These are phyloP conservation scores for Scotopteryx bipunctaria DNA, from an alignment of 2,888 invertebrate species.

Conservation along the genomic window DNA sequence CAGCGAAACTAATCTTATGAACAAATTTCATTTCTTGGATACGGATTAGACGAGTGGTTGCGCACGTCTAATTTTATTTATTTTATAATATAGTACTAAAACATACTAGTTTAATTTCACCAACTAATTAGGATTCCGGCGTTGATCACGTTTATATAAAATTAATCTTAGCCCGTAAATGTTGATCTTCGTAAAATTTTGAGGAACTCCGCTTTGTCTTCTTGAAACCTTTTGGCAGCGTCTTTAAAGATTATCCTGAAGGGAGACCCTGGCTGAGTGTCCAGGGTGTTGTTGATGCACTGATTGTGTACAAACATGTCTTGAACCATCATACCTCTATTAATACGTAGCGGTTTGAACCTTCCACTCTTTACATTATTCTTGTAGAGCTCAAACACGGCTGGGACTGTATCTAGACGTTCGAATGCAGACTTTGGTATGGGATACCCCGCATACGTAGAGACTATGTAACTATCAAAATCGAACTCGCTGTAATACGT, in stretches of 20 bases:
- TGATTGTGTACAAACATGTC: constrained; percentile 15
- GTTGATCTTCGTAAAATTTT: not conserved
- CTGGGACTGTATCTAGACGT: constrained; percentile 1
- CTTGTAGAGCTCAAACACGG: not conserved
- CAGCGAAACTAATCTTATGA: no score
- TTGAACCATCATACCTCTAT: constrained; percentile 1
- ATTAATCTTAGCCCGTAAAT: no score
- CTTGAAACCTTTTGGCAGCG: not conserved
- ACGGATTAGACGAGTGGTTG: no score
- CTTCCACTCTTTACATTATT: not conserved
- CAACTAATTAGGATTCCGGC: no score
- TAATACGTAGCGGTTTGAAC: not conserved
- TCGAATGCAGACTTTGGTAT: not conserved
- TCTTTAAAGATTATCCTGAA: not conserved
- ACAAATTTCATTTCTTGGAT: no score
- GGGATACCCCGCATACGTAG: constrained; percentile 10
- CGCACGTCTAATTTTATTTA: no score
- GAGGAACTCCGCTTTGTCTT: not conserved
- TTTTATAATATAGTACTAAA: no score
- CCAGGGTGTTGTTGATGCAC: not conserved
- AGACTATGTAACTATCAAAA: constrained; percentile 8
- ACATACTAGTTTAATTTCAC: no score
- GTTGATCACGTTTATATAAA: no score
- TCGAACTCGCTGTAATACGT: constrained; percentile 19
- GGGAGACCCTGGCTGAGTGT: not conserved